These are phyloP conservation scores for Limnodromus scolopaceus DNA, from an alignment of 2,797 vertebrate genomes.

Conservation along the genomic window DNA sequence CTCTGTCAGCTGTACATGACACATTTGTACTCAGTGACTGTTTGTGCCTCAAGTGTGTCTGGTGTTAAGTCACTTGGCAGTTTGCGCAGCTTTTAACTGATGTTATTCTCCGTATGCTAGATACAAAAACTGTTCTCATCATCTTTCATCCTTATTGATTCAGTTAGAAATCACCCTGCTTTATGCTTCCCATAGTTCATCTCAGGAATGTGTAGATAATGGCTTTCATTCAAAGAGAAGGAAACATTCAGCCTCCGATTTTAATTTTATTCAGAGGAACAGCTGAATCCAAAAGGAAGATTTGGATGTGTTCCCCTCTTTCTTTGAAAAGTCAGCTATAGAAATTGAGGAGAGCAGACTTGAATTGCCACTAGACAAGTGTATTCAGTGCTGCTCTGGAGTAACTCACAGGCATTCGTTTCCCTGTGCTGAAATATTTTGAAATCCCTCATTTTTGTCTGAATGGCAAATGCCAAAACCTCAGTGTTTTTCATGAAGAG, in stretches of 20 bases:
- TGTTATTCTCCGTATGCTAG: neutral
- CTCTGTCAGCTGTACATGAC: neutral
- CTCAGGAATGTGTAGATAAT: constrained; percentile 23
- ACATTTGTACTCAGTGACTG: fast-evolving
- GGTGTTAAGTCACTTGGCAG: neutral
- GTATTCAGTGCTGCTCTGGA: neutral
- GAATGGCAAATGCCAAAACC: constrained; percentile 65
- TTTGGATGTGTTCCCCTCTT: constrained; percentile 12
- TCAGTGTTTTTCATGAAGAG: constrained; percentile 7
- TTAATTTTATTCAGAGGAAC: neutral
- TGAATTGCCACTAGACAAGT: constrained; percentile 15
- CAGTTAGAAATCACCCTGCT: neutral
- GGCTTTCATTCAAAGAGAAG: constrained; percentile 17
- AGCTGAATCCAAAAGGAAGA: constrained; percentile 25
- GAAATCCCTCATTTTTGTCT: constrained; percentile 47
- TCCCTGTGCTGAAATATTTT: constrained; percentile 50
- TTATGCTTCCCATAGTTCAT: constrained; percentile 38
- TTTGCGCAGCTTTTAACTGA: neutral
- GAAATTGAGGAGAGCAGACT: neutral
- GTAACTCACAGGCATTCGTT: constrained; percentile 40
- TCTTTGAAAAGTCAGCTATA: constrained; percentile 30
- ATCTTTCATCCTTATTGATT: constrained; percentile 14
- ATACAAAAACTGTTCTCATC: neutral
- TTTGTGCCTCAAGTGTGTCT: neutral
- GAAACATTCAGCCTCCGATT: constrained; percentile 32